phyloP scores from a whole-genome alignment of 35 echinoderm and acorn worm species.

The Strongylocentrotus purpuratus region DNA sequence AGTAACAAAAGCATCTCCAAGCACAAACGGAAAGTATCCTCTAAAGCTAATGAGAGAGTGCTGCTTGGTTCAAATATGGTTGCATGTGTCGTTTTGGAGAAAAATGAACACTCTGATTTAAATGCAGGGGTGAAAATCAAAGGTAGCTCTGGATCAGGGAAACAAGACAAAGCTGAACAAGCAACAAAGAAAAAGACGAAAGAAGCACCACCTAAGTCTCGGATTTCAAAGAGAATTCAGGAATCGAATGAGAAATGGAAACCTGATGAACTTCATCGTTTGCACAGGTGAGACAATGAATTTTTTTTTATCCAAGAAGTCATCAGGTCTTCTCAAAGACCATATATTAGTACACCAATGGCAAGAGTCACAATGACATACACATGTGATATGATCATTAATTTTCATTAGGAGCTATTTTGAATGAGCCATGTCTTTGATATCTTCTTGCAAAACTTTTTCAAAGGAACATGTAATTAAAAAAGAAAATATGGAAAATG shows the following conservation, averaged over 20 bases:
- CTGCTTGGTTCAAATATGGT: slow-evolving; percentile 41
- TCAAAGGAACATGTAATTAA: no score
- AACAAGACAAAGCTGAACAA: slow-evolving; percentile 1
- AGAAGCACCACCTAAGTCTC: neutral
- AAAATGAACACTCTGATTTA: neutral
- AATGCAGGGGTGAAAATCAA: neutral
- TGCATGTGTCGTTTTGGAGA: neutral
- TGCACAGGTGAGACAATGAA: neutral
- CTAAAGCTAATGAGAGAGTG: neutral
- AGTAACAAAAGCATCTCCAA: neutral
- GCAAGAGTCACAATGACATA: no score
- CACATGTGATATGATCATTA: no score
- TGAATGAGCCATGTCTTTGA: no score
- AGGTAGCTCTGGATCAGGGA: neutral
- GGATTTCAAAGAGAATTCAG: neutral
- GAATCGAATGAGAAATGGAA: neutral
- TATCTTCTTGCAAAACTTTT: no score
- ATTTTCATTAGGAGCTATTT: no score
- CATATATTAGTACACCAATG: no score
- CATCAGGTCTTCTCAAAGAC: no score
- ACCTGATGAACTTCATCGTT: neutral
- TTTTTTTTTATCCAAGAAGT: neutral
- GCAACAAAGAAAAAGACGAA: neutral
- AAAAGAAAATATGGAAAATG: no score
- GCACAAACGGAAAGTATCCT: neutral